These are phyloP conservation scores for Drosophila conformis DNA, from an alignment of 2,888 invertebrate species.

Conservation along the genomic window DNA sequence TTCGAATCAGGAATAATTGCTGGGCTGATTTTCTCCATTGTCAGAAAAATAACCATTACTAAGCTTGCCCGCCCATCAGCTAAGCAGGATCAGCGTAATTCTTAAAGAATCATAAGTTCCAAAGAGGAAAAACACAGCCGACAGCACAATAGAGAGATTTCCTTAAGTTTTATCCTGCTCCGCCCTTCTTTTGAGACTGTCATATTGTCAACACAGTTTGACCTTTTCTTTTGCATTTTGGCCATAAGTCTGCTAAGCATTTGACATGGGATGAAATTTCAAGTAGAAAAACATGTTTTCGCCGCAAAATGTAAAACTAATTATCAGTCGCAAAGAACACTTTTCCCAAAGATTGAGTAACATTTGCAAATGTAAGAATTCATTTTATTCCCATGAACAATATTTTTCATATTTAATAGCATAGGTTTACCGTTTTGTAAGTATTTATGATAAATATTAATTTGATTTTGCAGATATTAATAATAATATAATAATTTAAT, in stretches of 20 bases:
- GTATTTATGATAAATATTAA: neutral
- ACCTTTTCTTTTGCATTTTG: constrained; percentile 17
- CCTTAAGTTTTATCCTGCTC: neutral
- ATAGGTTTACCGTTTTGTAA: neutral
- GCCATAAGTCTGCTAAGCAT: neutral
- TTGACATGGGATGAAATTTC: neutral
- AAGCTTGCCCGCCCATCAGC: neutral
- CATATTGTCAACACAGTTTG: constrained; percentile 9
- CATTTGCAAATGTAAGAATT: neutral
- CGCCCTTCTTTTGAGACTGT: constrained; percentile 5
- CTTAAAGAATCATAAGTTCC: constrained; percentile 2
- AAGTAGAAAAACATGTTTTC: neutral
- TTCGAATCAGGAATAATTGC: neutral
- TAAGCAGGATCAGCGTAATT: constrained; percentile 28
- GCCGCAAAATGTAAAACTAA: neutral
- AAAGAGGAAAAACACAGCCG: constrained; percentile 21
- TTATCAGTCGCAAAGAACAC: neutral
- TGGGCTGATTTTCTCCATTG: neutral
- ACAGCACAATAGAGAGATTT: constrained; percentile 1
- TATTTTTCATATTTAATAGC: neutral
- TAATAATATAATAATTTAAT: neutral
- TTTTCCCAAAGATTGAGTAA: neutral
- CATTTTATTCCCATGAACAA: neutral
- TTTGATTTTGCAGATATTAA: neutral
- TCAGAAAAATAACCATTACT: neutral